Base-by-base conservation (phyloP, 23 tunicate species). In the Aplidium turbinatum region DNA sequence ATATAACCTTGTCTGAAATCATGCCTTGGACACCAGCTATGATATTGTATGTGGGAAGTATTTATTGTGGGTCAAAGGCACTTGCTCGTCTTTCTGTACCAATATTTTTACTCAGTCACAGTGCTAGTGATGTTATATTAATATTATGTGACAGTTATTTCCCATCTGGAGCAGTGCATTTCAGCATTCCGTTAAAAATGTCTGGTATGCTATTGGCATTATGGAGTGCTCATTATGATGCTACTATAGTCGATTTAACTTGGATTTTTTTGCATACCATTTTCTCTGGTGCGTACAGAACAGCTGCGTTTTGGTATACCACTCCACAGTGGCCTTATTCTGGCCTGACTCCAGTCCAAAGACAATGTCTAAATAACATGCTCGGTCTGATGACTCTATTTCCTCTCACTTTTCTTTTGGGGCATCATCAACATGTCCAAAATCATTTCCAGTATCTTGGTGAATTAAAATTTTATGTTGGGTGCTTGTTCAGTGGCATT, bases 251-350 rank as follows among this genome's bases (percentile, higher is more conserved):
- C 38, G 81, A 73, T 28, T 33, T 89, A 4, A 9, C 58, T 7
- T 89, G 96, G 96, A 34, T 89, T 25, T 19, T 89, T 2, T 47
- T 75, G 13, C 69, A 78, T 63, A 38, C 80, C 25, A 54, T 89
- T 16, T 83, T 76, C 53, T 78, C 83, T 55, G 96, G 96, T 58
- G 79, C 80, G 18, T 82, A 89, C 36, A 79, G 87, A 73, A 66
- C 81, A 21, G 75, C 86, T 29, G 61, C 81, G 11, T 82, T 70
- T 63, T 89, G 96, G 96, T 89, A 89, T 40, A 70, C 85, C 24
- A 77, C 79, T 19, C 89, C 96, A 2, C 81, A 89, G 4, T 89
- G 96, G 96, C 96, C 96, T 29, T 63, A 89, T 40, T 77, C 89
- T 26, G 81, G 78, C 25, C 75, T 89, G 23, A 69, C 72, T 31